Base-by-base conservation (phyloP, 2,888 invertebrate genomes). In the Monoplex corrugatus region DNA sequence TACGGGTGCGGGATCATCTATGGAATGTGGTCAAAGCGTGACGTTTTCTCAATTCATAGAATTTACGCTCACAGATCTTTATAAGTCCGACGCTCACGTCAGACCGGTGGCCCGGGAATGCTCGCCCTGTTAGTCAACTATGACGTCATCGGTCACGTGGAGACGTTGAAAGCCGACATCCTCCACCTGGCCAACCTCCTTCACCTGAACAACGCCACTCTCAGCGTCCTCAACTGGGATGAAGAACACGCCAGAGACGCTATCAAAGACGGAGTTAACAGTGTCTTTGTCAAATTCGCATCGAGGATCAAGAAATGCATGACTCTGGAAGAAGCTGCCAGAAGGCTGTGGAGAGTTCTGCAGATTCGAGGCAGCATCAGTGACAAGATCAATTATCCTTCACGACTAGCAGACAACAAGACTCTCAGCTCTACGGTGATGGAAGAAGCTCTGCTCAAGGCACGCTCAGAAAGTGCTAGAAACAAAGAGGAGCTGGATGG, bases 101-200 rank as follows among this genome's bases (percentile, higher is more conserved):
- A 10, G 88, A 28, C 88, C 88, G 13, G 50, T 88, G n/a, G 23
- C 57, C 57, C 6, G 5, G n/a, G 32, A 88, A 38, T 88, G 88
- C 83, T 40, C 82, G n/a, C 88, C 88, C n/a, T 88, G 88, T 40
- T 68, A 83, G 88, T 83, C 88, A 83, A 88, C 68, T 88, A 84
- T 82, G 80, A 82, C 83, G 88, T 88, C 83, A 83, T 88, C 63
- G 83, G 88, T 43, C 88, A 83, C 82, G 88, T 88, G 83, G 83
- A 68, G 38, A 82, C 83, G 38, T 23, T 88, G 83, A 32, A 32
- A 35, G 1, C 57, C 0, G 88, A 88, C 57, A 8, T 72, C 28
- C 19, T 40, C n/a, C 23, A 88, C 38, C 43, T 88, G 83, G n/a
- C 43, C 16, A 2, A 45, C 38, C n/a, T 87, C 80, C 87, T 72